These are phyloP conservation scores for Lepidocyrtoides sp. DNA, from an alignment of 2,888 invertebrate genomes.

Conservation along the genomic window DNA sequence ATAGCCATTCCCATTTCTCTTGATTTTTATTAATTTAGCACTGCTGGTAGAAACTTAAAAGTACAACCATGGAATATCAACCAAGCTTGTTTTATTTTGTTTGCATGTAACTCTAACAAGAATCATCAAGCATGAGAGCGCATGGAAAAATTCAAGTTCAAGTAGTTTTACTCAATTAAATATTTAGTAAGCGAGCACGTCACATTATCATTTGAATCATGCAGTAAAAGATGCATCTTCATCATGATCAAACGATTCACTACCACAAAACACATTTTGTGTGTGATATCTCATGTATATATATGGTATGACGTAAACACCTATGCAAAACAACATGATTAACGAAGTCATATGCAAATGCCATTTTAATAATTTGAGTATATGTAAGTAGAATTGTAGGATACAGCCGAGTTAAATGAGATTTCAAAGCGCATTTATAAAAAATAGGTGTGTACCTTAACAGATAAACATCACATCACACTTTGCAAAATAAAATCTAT, in stretches of 20 bases:
- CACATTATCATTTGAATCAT: not conserved
- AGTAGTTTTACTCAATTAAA: not conserved
- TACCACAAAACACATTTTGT: no score
- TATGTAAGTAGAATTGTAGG: conserved; percentile 68
- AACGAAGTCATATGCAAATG: conserved; percentile 41
- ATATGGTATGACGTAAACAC: conserved; percentile 26
- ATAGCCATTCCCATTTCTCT: no score
- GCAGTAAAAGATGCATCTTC: not conserved
- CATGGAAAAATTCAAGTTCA: conserved; percentile 2
- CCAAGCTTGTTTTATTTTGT: no score
- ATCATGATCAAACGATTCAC: not conserved
- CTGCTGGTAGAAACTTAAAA: no score
- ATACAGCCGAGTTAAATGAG: conserved; percentile 51
- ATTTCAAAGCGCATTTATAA: conserved; percentile 56
- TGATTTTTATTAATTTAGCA: no score
- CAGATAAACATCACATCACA: conserved; percentile 58
- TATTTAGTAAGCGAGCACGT: not conserved
- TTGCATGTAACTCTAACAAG: no score
- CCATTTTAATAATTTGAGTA: conserved; percentile 8
- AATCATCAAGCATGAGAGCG: not conserved
- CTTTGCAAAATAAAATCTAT: conserved; percentile 16
- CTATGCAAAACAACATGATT: conserved; percentile 1
- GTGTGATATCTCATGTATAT: not conserved
- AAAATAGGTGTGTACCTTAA: conserved; percentile 63
- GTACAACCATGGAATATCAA: no score